phyloP scores from a whole-genome alignment of 2,797 vertebrate genomes.

The Monodelphis domestica region DNA sequence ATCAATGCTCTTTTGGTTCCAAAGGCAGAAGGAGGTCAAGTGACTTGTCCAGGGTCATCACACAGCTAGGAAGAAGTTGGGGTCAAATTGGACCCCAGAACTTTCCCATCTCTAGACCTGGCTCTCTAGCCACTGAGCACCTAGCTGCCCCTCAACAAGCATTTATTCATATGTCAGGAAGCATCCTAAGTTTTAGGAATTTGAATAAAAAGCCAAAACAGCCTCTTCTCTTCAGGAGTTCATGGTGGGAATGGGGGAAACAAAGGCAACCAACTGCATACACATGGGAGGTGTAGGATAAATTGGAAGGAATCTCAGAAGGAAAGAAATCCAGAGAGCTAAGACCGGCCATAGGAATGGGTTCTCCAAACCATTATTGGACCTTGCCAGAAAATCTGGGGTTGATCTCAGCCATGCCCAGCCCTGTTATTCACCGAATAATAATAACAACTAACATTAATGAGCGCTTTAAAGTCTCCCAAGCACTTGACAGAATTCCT shows the following conservation, averaged over 20 bases:
- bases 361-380: not conserved
- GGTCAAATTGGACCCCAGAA: no score
- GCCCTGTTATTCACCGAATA: not conserved
- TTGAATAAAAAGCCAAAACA: not conserved
- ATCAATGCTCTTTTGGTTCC: no score
- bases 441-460: not conserved
- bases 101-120: no score
- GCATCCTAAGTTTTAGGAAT: not conserved
- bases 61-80: no score
- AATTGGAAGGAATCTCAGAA: not conserved
- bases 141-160: no score
- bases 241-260: not conserved
- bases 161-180: not conserved
- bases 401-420: not conserved
- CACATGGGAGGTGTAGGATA: no score
- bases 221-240: not conserved
- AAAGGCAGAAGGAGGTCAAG: no score
- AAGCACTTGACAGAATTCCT: not conserved
- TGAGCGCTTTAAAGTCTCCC: not conserved
- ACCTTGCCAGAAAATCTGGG: not conserved
- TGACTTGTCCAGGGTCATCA: no score
- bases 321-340: not conserved
- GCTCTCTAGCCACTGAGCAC: no score
- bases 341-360: not conserved
- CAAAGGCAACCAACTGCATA: not conserved